These are phyloP conservation scores for Cyphomyrmex costatus DNA, from an alignment of 1,140 invertebrate genomes.

Conservation along the genomic window DNA sequence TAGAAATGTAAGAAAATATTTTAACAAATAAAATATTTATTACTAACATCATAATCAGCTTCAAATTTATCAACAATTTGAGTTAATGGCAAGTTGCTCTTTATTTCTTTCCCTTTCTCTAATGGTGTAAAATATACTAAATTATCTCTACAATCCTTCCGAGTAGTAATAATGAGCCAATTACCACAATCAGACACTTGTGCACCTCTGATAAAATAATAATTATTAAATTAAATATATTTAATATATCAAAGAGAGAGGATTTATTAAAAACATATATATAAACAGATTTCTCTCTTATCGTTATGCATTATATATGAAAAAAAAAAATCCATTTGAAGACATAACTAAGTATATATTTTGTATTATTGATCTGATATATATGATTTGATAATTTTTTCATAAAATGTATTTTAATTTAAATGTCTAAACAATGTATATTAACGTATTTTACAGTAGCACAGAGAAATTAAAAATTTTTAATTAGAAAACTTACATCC, in stretches of 20 bases:
- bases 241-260: too few relatives aligned
- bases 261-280: neutral
- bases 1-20: neutral
- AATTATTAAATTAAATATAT: conserved; percentile 10
- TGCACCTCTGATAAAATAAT: conserved; percentile 88
- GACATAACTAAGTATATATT: neutral
- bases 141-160: conserved; percentile 96
- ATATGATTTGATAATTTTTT: neutral
- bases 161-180: conserved; percentile 93
- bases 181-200: conserved; percentile 96
- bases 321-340: too few relatives aligned
- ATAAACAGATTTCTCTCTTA: conserved; percentile 12
- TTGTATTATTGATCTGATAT: neutral
- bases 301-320: neutral
- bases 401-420: neutral
- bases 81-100: conserved; percentile 89
- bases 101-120: conserved; percentile 88
- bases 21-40: conserved; percentile 30
- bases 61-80: conserved; percentile 96
- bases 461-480: conserved; percentile 16
- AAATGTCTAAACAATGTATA: neutral
- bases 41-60: conserved; percentile 96
- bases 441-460: neutral
- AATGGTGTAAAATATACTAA: conserved; percentile 94
- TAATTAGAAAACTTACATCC: conserved; percentile 91